phyloP scores from a whole-genome alignment of 1,140 invertebrate genomes.

The Drosophila pachea region DNA sequence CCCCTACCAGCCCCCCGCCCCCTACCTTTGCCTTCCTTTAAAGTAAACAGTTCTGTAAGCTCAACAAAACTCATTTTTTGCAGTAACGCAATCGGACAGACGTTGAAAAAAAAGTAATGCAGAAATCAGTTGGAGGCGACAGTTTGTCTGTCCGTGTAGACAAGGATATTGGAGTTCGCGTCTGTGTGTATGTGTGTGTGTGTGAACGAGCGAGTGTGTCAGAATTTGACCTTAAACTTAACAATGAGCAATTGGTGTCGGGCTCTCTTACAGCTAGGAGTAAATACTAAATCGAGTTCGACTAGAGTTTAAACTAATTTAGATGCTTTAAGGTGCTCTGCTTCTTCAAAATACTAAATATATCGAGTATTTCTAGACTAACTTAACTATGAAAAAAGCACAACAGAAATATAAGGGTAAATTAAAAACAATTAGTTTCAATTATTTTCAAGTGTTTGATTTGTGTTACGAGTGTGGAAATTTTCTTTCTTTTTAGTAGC shows the following conservation, averaged over 20 bases:
- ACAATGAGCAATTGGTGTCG: conserved; percentile 31
- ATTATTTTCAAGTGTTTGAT: background rate
- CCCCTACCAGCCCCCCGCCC: no score
- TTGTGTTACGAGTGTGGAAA: conserved; percentile 2
- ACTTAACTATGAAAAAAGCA: no score
- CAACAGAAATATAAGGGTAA: background rate
- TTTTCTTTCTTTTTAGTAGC: conserved; percentile 30
- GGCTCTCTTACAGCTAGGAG: background rate
- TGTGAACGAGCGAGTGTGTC: conserved; percentile 9
- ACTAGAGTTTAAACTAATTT: background rate
- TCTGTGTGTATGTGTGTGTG: background rate
- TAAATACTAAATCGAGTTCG: background rate
- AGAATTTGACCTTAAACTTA: conserved; percentile 58
- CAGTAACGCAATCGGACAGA: conserved; percentile 1
- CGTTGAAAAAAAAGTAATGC: background rate
- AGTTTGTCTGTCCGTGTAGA: conserved; percentile 18
- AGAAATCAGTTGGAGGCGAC: conserved; percentile 9
- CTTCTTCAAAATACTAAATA: no score
- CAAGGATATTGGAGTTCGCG: conserved; percentile 11
- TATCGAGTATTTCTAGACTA: no score
- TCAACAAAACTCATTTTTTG: conserved; percentile 37
- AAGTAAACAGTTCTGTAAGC: conserved; percentile 13
- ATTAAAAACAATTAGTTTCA: no score
- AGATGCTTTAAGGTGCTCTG: no score
- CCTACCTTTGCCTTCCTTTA: background rate